Percentiles rank a stretch among this genome's conserved stretches.
Conservation (phyloP, 2,888 invertebrate species). For the Pyrrhosoma nymphula region DNA sequence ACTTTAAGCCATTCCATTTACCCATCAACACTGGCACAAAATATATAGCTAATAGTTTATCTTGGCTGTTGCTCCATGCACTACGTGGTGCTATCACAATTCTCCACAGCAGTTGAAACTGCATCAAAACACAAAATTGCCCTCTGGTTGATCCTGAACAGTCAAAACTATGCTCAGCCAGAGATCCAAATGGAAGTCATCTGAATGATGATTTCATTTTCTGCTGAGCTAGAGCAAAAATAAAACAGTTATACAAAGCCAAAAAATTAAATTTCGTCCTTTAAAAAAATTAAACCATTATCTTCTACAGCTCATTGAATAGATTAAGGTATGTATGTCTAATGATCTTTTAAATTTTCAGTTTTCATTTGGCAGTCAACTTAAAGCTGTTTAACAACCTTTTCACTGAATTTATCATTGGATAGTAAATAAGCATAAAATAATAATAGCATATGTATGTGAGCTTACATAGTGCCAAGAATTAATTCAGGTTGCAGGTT, state of each 20-base stretch:
- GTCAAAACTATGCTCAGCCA: conserved; percentile 21
- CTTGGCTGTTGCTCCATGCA: conserved; percentile 49
- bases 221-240: conserved; percentile 64
- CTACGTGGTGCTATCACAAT: conserved; percentile 53
- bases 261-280: conserved; percentile 69
- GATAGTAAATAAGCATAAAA: too few relatives aligned
- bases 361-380: too few relatives aligned
- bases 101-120: conserved; percentile 62
- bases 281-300: conserved; percentile 25
- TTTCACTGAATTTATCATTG: too few relatives aligned
- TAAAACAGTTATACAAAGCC: conserved; percentile 49
- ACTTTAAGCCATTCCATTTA: conserved; percentile 19
- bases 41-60: conserved; percentile 49
- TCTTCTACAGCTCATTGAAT: too few relatives aligned
- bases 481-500: too few relatives aligned
- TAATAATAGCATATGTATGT: too few relatives aligned
- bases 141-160: conserved; percentile 23
- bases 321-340: too few relatives aligned
- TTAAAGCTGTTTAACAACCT: too few relatives aligned
- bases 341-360: too few relatives aligned
- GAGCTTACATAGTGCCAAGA: too few relatives aligned
- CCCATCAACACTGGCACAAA: conserved; percentile 19
- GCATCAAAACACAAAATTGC: conserved; percentile 52
- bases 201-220: conserved; percentile 59
- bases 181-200: conserved; percentile 38